Base-by-base conservation (phyloP, 2,888 invertebrate genomes). In the Lasioglossum lativentre region DNA sequence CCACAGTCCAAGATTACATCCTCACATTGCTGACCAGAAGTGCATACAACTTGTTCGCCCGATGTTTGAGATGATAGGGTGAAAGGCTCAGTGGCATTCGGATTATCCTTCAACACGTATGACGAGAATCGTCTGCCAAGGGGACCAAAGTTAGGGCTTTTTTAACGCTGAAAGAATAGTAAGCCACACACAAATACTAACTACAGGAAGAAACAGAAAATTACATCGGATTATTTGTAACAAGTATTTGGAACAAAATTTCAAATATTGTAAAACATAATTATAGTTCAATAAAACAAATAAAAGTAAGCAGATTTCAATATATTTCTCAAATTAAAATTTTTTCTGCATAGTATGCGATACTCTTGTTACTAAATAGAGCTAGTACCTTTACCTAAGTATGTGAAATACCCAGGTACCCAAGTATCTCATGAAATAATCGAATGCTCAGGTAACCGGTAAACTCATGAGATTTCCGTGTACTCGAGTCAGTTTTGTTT, bases 1-100 rank as follows among this genome's bases (percentile, higher is more conserved):
- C 98, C 98, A 95, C 98, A 98, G 93, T 98, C 98, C 91, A 98
- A 96, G 88, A 96, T 96, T 92, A 97, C 97, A 92, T 97, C 97
- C 74, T 96, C 96, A 80, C 95, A 95, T 84, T 93, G 93, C 71
- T 94, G 94, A 23, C 92, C 93, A 71, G 92, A 84, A 47, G 91
- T 84, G 76, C 93, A 93, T n/a, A 90, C 87, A n/a, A 90, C 89
- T 78, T 92, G 93, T 27, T 94, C 94, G 45, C 75, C 90, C 40
- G 91, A 85, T 14, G 87, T 84, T 88, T 90, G 89, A 14, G 91
- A 90, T 16, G 91, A 85, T 45, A 90, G 30, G 19, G 91, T 87
- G 74, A 91, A 92, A 10, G 90, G 73, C 79, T 93, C 92, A 5
- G 92, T 94, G 74, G 91, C 90, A 75, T 95, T 95, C 71, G 93